Evolutionary conservation across 2,888 invertebrate species (phyloP).

Genomic region (Folsomia candida): DNA sequence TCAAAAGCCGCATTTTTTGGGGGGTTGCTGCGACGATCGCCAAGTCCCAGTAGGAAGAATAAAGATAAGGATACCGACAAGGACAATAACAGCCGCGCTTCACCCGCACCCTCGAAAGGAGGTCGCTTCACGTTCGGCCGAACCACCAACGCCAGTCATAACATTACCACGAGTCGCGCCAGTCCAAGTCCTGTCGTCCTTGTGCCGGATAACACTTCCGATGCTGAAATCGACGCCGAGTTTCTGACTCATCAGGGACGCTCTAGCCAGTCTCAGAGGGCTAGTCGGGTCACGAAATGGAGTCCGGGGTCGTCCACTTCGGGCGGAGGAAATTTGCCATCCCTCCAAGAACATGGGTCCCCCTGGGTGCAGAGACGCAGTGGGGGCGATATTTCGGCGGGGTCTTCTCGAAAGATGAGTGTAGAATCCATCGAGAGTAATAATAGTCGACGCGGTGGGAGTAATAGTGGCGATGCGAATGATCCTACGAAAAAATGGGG

Average conservation of each 20-base stretch:
- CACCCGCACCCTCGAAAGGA: conserved; percentile 34
- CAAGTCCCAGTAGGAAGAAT: conserved; percentile 44
- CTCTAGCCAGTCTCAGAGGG: conserved; percentile 61
- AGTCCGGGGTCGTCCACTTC: conserved; percentile 38
- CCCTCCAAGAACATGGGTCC: conserved; percentile 46
- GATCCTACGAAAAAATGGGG: conserved; percentile 49
- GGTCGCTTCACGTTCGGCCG: conserved; percentile 45
- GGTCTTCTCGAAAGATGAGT: conserved; percentile 12
- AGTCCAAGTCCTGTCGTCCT: neutral
- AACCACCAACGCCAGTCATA: conserved; percentile 11
- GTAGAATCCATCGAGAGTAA: conserved; percentile 5
- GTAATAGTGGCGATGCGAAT: conserved; percentile 21
- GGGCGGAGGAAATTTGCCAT: conserved; percentile 33
- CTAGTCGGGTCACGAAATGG: conserved; percentile 46
- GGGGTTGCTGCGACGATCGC: conserved; percentile 44
- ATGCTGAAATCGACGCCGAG: conserved; percentile 53
- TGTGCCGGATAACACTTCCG: conserved; percentile 18
- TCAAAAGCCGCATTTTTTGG: conserved; percentile 50
- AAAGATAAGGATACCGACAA: conserved; percentile 40
- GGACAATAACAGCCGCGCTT: conserved; percentile 26
- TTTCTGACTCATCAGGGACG: conserved; percentile 74
- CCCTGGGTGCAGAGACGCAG: conserved; percentile 46
- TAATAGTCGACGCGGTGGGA: conserved; percentile 20
- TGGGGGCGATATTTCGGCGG: conserved; percentile 25
- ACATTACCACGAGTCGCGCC: neutral